These are phyloP conservation scores for Plemyria rubiginata DNA, from an alignment of 2,888 invertebrate genomes.

Conservation along the genomic window DNA sequence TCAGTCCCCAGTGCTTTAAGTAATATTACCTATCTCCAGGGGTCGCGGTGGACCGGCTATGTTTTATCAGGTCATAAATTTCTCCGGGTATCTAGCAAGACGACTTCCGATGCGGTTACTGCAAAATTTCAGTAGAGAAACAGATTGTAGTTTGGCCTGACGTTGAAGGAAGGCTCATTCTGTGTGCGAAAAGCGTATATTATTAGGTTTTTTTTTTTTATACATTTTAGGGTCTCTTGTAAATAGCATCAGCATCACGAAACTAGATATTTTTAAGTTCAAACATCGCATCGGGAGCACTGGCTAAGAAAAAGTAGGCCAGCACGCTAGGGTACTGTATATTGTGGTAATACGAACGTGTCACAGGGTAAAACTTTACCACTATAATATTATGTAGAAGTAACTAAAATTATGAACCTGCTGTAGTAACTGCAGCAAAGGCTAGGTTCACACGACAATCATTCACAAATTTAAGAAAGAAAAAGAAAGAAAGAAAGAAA, in stretches of 20 bases:
- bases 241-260: background rate
- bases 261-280: background rate
- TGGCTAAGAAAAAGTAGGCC: constrained; percentile 19
- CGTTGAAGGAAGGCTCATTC: constrained; percentile 27
- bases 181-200: constrained; percentile 15
- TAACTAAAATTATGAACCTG: constrained; percentile 12
- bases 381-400: constrained; percentile 21
- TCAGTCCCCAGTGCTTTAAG: constrained; percentile 34
- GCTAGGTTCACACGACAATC: background rate
- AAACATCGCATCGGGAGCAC: background rate
- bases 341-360: constrained; percentile 14
- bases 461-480: too few relatives aligned
- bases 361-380: constrained; percentile 24
- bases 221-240: too few relatives aligned
- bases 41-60: constrained; percentile 62
- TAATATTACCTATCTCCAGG: constrained; percentile 53
- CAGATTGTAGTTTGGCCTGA: constrained; percentile 46
- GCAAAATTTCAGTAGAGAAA: constrained; percentile 61
- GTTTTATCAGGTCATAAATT: constrained; percentile 82
- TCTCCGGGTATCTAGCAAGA: constrained; percentile 72
- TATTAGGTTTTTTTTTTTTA: too few relatives aligned
- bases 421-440: constrained; percentile 6
- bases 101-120: constrained; percentile 65
- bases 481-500: too few relatives aligned
- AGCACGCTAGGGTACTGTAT: constrained; percentile 14